These are phyloP conservation scores for Eumerus sabulonum DNA, from an alignment of 2,888 invertebrate species.

Conservation along the genomic window DNA sequence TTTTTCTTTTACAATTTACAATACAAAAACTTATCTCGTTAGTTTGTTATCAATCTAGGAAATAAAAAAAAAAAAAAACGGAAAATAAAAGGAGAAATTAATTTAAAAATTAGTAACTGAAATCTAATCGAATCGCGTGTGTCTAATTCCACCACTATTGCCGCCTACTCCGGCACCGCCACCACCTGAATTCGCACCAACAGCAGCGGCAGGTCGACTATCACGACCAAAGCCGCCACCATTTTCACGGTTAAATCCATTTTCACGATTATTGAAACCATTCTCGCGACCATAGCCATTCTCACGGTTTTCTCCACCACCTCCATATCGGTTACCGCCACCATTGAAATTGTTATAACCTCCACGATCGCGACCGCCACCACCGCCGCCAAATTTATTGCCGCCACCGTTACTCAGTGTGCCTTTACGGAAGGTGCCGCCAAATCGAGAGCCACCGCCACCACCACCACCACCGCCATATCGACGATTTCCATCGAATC, in stretches of 20 bases:
- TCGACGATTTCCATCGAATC: conserved; percentile 82
- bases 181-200: neutral
- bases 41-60: conserved; percentile 62
- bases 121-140: conserved; percentile 66
- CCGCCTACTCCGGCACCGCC: neutral
- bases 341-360: conserved; percentile 30
- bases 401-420: conserved; percentile 66
- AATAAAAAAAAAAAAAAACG: conserved; percentile 54
- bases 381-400: conserved; percentile 72
- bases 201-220: conserved; percentile 69
- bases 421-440: conserved; percentile 72
- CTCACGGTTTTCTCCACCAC: conserved; percentile 53
- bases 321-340: conserved; percentile 55
- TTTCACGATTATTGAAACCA: conserved; percentile 68
- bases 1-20: too few species aligned
- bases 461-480: conserved; percentile 79
- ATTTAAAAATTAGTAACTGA: conserved; percentile 38
- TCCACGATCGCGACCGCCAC: conserved; percentile 66
- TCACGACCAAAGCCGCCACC: conserved; percentile 48
- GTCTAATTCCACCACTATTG: conserved; percentile 23
- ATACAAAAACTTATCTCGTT: conserved; percentile 50
- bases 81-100: conserved; percentile 56
- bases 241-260: conserved; percentile 12
- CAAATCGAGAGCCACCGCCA: conserved; percentile 75
- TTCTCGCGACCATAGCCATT: conserved; percentile 48